These are phyloP conservation scores for Monopterus albus DNA, from an alignment of 2,113 vertebrate genomes.

Conservation along the genomic window DNA sequence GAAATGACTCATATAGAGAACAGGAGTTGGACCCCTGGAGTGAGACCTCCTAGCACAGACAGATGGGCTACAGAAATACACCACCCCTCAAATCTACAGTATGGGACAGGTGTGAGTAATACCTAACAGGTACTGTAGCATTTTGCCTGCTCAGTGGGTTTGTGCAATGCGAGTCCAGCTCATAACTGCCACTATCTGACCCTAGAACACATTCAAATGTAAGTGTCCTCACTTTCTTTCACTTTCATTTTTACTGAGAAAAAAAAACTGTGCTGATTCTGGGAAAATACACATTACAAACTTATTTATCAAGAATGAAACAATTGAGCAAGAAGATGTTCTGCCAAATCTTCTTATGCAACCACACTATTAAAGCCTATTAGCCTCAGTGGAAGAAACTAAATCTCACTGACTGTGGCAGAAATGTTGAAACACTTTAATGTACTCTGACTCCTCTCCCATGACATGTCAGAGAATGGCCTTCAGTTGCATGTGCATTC, in stretches of 20 bases:
- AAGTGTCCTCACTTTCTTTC: background rate
- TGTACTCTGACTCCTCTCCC: constrained; percentile 29
- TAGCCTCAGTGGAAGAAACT: constrained; percentile 47
- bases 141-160: background rate
- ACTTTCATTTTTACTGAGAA: constrained; percentile 23
- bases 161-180: constrained; percentile 6
- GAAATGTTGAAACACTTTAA: constrained; percentile 65
- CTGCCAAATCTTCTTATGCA: constrained; percentile 61
- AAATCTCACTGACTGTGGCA: constrained; percentile 41
- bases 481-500: constrained; percentile 1
- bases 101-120: constrained; percentile 46
- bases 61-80: constrained; percentile 53
- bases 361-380: constrained; percentile 39
- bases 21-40: constrained; percentile 64
- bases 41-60: constrained; percentile 65
- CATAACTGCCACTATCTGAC: too few relatives aligned
- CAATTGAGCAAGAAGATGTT: constrained; percentile 37
- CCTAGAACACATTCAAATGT: background rate
- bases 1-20: constrained; percentile 44
- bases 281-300: constrained; percentile 7
- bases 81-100: constrained; percentile 26
- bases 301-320: constrained; percentile 41
- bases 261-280: constrained; percentile 19
- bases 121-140: constrained; percentile 25
- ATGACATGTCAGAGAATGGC: constrained; percentile 25